Evolutionary conservation across 2,113 vertebrate species (phyloP).

Genomic region (Ailuropoda melanoleuca): DNA sequence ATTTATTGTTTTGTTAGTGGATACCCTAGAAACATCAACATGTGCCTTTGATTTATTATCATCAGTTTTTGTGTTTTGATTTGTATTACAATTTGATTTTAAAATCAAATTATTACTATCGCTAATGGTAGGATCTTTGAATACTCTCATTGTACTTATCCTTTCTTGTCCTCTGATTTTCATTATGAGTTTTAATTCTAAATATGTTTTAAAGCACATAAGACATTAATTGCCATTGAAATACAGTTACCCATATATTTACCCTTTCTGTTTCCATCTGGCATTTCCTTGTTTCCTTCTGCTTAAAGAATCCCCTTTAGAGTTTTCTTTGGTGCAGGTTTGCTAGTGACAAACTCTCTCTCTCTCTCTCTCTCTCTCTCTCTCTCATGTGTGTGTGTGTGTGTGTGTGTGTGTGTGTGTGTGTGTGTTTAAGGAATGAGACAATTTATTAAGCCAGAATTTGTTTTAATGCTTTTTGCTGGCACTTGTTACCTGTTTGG

Average conservation of each 20-base stretch:
- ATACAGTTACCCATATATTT: not conserved
- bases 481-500: not conserved
- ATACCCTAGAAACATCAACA: not conserved
- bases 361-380: no score
- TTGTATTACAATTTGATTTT: not conserved
- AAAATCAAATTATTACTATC: not conserved
- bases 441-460: not conserved
- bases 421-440: not conserved
- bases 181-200: not conserved
- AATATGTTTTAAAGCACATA: not conserved
- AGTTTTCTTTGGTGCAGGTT: not conserved
- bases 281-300: not conserved
- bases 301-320: not conserved
- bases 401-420: no score
- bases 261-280: not conserved
- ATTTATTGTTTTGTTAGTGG: not conserved
- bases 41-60: not conserved
- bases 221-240: not conserved
- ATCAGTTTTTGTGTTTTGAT: not conserved
- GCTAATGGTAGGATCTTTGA: not conserved
- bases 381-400: no score
- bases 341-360: not conserved
- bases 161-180: not conserved
- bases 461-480: not conserved
- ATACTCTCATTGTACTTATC: not conserved